Evolutionary conservation across 2,888 invertebrate species (phyloP).

Genomic region (Eutolmus rufibarbis): DNA sequence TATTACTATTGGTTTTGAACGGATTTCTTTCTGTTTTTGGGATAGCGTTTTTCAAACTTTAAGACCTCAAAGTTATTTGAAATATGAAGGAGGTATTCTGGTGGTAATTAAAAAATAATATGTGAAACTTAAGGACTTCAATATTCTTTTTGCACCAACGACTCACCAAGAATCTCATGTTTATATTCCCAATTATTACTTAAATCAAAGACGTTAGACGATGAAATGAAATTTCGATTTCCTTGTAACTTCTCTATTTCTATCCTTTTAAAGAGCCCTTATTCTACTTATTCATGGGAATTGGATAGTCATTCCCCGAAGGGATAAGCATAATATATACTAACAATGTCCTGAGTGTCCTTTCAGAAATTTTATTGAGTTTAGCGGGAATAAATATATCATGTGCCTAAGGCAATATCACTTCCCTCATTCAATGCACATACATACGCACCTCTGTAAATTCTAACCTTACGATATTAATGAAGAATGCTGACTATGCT

Average conservation of each 20-base stretch:
- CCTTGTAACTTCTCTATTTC: not conserved
- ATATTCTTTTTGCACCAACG: no score
- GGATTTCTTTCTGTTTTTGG: not conserved
- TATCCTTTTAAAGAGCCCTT: not conserved
- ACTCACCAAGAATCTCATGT: no score
- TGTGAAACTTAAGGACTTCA: no score
- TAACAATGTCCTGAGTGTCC: not conserved
- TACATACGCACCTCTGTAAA: not conserved
- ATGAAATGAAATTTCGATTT: not conserved
- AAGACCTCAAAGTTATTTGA: not conserved
- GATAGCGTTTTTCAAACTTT: not conserved
- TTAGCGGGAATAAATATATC: not conserved
- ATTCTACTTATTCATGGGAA: not conserved
- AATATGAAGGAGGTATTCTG: not conserved
- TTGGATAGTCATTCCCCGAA: not conserved
- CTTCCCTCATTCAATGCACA: not conserved
- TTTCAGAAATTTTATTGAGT: not conserved
- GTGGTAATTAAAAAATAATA: not conserved
- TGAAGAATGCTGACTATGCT: not conserved
- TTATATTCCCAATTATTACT: not conserved
- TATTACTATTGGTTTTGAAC: not conserved
- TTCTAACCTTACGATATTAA: not conserved
- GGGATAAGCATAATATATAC: not conserved
- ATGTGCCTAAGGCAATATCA: not conserved
- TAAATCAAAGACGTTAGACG: no score